These are phyloP conservation scores for Tympanoctomys barrerae DNA, from an alignment of 2,797 vertebrate species.

Conservation along the genomic window DNA sequence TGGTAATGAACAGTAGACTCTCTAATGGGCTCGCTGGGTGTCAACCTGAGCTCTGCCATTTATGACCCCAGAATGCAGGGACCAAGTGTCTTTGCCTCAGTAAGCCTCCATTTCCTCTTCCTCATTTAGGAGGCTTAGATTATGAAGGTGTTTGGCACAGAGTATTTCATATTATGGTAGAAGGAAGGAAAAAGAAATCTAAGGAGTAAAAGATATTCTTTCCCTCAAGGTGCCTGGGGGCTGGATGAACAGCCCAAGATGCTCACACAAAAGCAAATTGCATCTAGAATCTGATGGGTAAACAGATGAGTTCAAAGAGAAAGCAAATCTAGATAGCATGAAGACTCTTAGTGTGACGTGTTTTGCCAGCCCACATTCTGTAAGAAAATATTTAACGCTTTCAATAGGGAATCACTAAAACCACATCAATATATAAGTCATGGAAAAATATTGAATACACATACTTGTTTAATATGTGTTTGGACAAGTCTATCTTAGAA, in stretches of 20 bases:
- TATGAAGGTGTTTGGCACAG: neutral
- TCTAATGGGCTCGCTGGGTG: neutral
- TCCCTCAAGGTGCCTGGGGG: neutral
- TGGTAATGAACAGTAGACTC: neutral
- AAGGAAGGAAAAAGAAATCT: neutral
- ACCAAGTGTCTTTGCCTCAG: neutral
- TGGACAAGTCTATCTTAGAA: neutral
- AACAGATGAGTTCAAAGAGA: neutral
- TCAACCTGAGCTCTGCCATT: neutral
- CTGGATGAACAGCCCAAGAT: neutral
- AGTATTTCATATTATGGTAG: neutral
- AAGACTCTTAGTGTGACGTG: neutral
- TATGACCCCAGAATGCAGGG: neutral
- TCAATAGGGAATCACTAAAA: neutral
- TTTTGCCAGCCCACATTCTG: neutral
- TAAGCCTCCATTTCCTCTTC: constrained; percentile 28
- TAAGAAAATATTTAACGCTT: neutral
- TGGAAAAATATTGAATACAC: neutral
- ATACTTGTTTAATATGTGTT: neutral
- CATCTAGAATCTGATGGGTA: neutral
- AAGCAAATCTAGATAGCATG: neutral
- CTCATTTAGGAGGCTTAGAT: neutral
- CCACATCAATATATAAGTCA: neutral
- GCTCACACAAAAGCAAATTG: neutral
- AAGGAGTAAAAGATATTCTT: neutral